Percentiles rank a stretch among this genome's conserved stretches.
phyloP scores from a whole-genome alignment of 2,797 vertebrate genomes.

The Pseudochromis fuscus region DNA sequence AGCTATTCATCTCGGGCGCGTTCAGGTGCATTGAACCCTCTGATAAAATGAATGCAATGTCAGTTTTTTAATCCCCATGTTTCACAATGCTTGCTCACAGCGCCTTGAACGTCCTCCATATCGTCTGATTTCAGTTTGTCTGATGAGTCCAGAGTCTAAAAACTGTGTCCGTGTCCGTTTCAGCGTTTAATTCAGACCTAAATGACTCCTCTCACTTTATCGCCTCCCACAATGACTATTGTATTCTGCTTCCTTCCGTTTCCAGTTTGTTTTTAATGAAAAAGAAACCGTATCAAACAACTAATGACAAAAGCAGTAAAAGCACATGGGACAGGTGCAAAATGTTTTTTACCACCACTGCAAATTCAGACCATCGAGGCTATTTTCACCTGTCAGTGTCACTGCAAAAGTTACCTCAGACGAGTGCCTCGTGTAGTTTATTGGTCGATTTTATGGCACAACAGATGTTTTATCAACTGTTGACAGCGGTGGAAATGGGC shows the following conservation, averaged over 20 bases:
- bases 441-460: constrained; percentile 22
- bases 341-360: constrained; percentile 1
- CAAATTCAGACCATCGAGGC: neutral
- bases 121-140: constrained; percentile 27
- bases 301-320: constrained; percentile 23
- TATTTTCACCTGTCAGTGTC: constrained; percentile 34
- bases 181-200: constrained; percentile 9
- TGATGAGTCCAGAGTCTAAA: constrained; percentile 20
- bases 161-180: constrained; percentile 11
- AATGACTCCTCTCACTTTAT: constrained; percentile 4
- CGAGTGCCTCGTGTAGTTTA: constrained; percentile 20
- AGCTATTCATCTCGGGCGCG: constrained; percentile 54
- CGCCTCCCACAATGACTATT: constrained; percentile 12
- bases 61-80: constrained; percentile 46
- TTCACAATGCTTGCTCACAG: constrained; percentile 15
- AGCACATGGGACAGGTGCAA: constrained; percentile 35
- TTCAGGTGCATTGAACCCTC: constrained; percentile 53
- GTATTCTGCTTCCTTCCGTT: constrained; percentile 25
- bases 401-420: neutral
- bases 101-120: constrained; percentile 16
- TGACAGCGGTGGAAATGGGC: constrained; percentile 51
- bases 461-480: constrained; percentile 49
- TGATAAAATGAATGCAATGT: constrained; percentile 51
- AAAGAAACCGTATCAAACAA: constrained; percentile 13
- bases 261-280: constrained; percentile 28